Evolutionary conservation across 2,888 invertebrate genomes (phyloP).

Genomic region (Muscina levida): DNA sequence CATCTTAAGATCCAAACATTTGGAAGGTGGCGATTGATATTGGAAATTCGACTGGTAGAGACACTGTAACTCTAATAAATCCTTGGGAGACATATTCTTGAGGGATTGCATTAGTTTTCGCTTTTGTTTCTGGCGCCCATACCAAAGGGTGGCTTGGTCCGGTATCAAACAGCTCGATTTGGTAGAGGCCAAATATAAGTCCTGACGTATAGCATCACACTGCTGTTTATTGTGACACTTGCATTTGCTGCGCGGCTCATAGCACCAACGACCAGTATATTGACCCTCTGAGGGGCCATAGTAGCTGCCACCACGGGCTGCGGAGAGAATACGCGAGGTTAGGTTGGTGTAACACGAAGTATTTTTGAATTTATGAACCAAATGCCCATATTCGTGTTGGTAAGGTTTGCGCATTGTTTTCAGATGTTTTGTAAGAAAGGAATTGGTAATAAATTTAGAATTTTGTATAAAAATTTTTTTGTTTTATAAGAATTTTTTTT

Average conservation of each 20-base stretch:
- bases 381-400: constrained; percentile 20
- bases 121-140: constrained; percentile 45
- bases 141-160: constrained; percentile 65
- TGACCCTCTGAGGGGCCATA: constrained; percentile 8
- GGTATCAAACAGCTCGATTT: constrained; percentile 58
- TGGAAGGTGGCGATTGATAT: neutral
- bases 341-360: constrained; percentile 52
- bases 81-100: neutral
- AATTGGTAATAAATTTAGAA: no score
- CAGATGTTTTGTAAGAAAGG: no score
- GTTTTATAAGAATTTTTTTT: no score
- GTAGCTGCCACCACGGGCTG: constrained; percentile 45
- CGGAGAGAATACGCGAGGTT: constrained; percentile 48
- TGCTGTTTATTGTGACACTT: constrained; percentile 18
- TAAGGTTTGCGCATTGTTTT: constrained; percentile 39
- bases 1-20: constrained; percentile 30
- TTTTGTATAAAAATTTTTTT: no score
- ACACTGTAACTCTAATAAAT: neutral
- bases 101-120: neutral
- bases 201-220: constrained; percentile 13
- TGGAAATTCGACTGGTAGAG: constrained; percentile 24
- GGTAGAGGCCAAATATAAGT: constrained; percentile 50
- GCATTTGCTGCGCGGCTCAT: constrained; percentile 18
- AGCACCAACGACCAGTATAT: constrained; percentile 1
- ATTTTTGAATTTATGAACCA: constrained; percentile 45